Evolutionary conservation across 2,888 invertebrate genomes (phyloP), one percentile per base, ranked within the genome.

Genomic region (Cheilosia pagana): DNA sequence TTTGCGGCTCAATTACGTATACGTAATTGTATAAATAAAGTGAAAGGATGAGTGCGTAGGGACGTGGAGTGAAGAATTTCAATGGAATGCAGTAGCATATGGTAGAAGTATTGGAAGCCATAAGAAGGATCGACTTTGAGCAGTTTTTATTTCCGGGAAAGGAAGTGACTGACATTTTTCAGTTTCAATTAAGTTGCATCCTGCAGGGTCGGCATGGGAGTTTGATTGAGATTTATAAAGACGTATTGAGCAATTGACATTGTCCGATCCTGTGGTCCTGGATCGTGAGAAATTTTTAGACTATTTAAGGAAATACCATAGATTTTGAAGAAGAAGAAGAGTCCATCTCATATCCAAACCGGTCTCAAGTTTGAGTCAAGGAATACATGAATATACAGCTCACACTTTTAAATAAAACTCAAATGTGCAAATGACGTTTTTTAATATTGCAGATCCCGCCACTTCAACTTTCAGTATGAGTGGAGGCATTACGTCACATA

Each of bases 1-100:
- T 75, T 70, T 81, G 82, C 39, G 82, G 72, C 82, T 74, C 82
- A 83, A 83, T 78, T 83, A 68, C 62, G 62, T 55, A 48, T 12
- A 28, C 16, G 43, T 67, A 78, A 82, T 77, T 82, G 82, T 78
- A n/a, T 52, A 16, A 28, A n/a, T n/a, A n/a, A 68, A 35, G 28
- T 23, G 12, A 72, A 57, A 78, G 25, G 19, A 19, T 60, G 41
- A 25, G 23, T 4, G 10, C 12, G n/a, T 62, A 57, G 72, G 31
- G n/a, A 19, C 53, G 28, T 2, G 14, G 4, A 28, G 35, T 31
- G 23, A 53, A 25, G 28, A 4, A 19, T 12, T 39, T 35, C n/a
- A 41, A 43, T 43, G 31, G 48, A 25, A 25, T 67, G 59, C 67
- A 65, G 82, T 67, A 68, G 78, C 78, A 82, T 71, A 71, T 71